These are phyloP conservation scores for Nesidiocoris tenuis DNA, from an alignment of 2,888 invertebrate species.

Conservation along the genomic window DNA sequence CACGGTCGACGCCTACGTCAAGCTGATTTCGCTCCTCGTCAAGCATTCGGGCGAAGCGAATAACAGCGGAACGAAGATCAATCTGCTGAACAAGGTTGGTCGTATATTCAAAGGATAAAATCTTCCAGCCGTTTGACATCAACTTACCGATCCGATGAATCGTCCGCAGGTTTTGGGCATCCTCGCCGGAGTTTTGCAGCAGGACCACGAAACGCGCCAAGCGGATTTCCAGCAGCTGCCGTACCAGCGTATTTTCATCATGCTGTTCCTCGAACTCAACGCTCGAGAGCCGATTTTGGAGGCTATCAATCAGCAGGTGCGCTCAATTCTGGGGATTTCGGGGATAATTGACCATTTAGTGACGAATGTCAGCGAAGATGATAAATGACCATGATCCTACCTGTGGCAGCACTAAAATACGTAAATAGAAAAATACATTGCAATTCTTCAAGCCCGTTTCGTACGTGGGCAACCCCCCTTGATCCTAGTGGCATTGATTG, in stretches of 20 bases:
- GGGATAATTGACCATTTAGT: too few species aligned
- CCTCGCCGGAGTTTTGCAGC: slow-evolving; percentile 89
- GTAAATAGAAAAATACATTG: too few species aligned
- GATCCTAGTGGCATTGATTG: too few species aligned
- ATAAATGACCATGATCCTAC: too few species aligned
- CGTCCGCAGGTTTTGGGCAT: slow-evolving; percentile 72
- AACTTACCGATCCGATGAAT: background rate
- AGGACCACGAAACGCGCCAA: slow-evolving; percentile 91
- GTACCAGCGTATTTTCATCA: slow-evolving; percentile 94
- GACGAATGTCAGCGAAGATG: too few species aligned
- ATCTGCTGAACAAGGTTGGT: slow-evolving; percentile 89
- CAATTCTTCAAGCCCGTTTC: too few species aligned
- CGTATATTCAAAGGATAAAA: too few species aligned
- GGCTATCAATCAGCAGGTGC: slow-evolving; percentile 85
- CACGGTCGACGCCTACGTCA: slow-evolving; percentile 92
- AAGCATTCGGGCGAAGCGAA: slow-evolving; percentile 88
- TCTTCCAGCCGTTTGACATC: too few species aligned
- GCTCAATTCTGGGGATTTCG: too few species aligned
- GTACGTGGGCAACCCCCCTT: too few species aligned
- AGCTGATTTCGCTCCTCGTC: slow-evolving; percentile 89
- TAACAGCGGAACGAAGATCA: slow-evolving; percentile 94
- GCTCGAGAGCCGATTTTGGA: slow-evolving; percentile 91
- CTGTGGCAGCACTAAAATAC: too few species aligned
- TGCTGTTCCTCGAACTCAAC: slow-evolving; percentile 94
- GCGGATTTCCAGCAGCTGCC: slow-evolving; percentile 95